Evolutionary conservation across 2,797 vertebrate species (phyloP), one percentile per base, ranked within the genome.

Genomic region (Syngnathus rostellatus): DNA sequence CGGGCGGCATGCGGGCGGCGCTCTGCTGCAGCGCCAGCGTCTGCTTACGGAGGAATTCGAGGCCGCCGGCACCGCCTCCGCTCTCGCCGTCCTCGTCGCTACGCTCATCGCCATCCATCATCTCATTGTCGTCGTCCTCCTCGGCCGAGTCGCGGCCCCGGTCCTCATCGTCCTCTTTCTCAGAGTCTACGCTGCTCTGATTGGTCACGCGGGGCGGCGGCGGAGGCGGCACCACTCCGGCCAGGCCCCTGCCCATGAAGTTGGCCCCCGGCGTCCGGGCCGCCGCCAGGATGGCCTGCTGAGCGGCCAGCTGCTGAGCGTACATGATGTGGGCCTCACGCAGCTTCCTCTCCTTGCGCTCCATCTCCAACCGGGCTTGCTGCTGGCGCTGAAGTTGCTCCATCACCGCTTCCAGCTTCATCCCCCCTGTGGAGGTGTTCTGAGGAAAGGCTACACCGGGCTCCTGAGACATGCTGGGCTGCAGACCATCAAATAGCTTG

Each of bases 311-410:
- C 89, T 95, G 95, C 79, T 94, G 94, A 14, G 94, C 87, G 50
- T 94, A 96, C 53, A 94, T 91, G 84, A 95, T 91, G 75, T 92
- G 94, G 69, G 93, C 87, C 77, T 98, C 94, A 31, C 94, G 89
- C 74, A 94, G 86, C 73, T 93, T 92, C 70, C 91, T 87, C 77
- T 93, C 93, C 82, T 94, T 95, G 73, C 92, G 91, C 87, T 92
- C 90, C 94, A 95, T 94, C 82, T 93, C 92, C 79, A 92, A 83
- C 37, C 93, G 86, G 4, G 87, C 84, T 72, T 90, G 92, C 73
- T 94, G 93, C 78, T 96, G 95, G 68, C 93, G 93, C 73, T 95
- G 95, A 76, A 95, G 91, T 79, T 96, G 94, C 84, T 99, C 96
- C 89, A 99, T 96, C 70, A 93, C 92, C 4, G 93, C 93, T 79